Percentiles rank a stretch among this genome's conserved stretches.
Evolutionary conservation across 2,888 invertebrate species (phyloP).

Genomic region (Polylopha cassiicola): DNA sequence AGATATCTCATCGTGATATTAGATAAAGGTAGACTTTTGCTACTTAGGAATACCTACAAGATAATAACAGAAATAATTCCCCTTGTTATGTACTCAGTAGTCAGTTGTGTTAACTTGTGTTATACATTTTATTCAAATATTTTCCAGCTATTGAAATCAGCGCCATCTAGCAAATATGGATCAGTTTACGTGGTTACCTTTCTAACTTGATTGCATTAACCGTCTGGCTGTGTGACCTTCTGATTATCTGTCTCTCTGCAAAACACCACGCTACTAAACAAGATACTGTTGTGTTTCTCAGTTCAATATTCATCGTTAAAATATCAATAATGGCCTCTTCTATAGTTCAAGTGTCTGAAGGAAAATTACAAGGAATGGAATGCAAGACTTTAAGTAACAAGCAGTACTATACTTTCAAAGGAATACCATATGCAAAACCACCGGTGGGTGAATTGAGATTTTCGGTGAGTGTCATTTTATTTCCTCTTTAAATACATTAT

Average conservation of each 20-base stretch:
- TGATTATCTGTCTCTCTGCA: background rate
- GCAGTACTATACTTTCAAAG: conserved; percentile 65
- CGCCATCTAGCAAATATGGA: conserved; percentile 9
- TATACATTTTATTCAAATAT: too few relatives aligned
- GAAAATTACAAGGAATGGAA: conserved; percentile 64
- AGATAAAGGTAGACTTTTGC: too few relatives aligned
- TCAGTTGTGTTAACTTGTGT: too few relatives aligned
- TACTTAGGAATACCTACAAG: too few relatives aligned
- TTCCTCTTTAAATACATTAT: background rate
- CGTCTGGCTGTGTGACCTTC: too few relatives aligned
- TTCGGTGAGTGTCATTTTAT: conserved; percentile 57
- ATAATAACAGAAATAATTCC: too few relatives aligned
- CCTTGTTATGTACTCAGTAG: too few relatives aligned
- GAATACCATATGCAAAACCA: conserved; percentile 77
- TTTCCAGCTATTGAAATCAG: background rate
- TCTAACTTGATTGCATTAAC: too few relatives aligned
- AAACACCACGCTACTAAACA: too few relatives aligned
- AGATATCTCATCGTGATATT: too few relatives aligned
- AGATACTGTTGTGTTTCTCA: too few relatives aligned
- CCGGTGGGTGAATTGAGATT: conserved; percentile 65
- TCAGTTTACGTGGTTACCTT: too few relatives aligned
- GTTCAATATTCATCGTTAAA: conserved; percentile 1
- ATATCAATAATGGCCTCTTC: conserved; percentile 36
- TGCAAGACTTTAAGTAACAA: conserved; percentile 49
- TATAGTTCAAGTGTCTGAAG: conserved; percentile 56